Conservation (phyloP, 2,797 vertebrate genomes). For the Uromys caudimaculatus region DNA sequence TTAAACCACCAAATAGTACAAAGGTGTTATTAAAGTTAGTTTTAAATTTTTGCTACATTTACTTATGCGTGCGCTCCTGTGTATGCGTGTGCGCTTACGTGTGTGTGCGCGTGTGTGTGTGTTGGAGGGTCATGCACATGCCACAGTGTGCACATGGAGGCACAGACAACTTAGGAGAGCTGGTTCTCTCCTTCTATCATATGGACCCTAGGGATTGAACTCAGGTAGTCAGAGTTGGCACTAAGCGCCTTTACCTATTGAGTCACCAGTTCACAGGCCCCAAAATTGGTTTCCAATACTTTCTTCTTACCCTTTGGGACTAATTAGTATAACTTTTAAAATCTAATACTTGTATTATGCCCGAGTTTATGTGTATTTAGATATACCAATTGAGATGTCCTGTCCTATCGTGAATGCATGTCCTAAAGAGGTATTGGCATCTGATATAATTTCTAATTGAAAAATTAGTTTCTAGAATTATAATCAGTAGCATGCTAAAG, state of each 20-base stretch:
- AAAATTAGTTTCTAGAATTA: conserved; percentile 64
- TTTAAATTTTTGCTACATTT: background rate
- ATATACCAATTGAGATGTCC: conserved; percentile 9
- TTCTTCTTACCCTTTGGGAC: background rate
- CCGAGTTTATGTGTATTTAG: conserved; percentile 21
- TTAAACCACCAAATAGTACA: conserved; percentile 35
- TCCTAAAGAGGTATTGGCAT: conserved; percentile 12
- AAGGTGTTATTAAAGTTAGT: conserved; percentile 9
- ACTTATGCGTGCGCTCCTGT: background rate
- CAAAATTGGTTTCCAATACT: background rate
- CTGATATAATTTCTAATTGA: conserved; percentile 56
- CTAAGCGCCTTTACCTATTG: background rate
- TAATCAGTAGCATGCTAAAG: conserved; percentile 27
- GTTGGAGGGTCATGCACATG: background rate
- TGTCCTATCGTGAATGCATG: conserved; percentile 26
- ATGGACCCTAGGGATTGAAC: too few species aligned
- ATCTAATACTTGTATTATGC: conserved; percentile 18
- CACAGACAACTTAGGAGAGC: background rate
- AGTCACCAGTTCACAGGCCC: background rate
- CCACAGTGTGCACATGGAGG: background rate
- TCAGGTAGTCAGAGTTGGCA: background rate
- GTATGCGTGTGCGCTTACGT: background rate
- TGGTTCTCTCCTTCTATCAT: background rate
- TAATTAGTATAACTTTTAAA: conserved; percentile 15
- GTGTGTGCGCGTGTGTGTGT: background rate